Base-by-base conservation (phyloP, 2,797 vertebrate species). In the Crenuchus spilurus region DNA sequence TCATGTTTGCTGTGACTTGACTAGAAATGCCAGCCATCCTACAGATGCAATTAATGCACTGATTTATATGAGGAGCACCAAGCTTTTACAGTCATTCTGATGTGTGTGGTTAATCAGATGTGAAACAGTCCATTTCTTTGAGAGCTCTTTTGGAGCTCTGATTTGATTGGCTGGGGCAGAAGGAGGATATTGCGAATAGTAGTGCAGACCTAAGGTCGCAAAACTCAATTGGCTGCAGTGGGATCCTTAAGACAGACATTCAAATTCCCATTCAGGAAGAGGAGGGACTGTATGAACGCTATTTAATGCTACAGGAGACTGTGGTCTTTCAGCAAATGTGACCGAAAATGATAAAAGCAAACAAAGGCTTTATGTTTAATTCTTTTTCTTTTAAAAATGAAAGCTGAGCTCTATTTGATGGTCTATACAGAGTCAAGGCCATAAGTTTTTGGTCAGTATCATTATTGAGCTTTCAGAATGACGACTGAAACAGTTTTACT, bases 31-130 rank as follows among this genome's bases (percentile, higher is more conserved):
- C 55, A 33, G 22, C 37, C 41, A 35, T 70, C 58, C 11, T 54
- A 6, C 28, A 30, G 35, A 31, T 33, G 42, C 28, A 67, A 68
- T 54, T 67, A 62, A 77, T 54, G 62, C 33, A 37, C 70, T 72
- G 1, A 51, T 72, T 54, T 68, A 66, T 57, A 66, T 67, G 52
- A 42, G 22, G 24, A 33, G 33, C 35, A 41, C 57, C 20, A 20
- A 37, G 35, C 22, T 28, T 48, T 74, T 57, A 24, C 57, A 37
- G 31, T 33, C 49, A 57, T 31, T 37, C 39, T 58, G 22, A 58
- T 74, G 51, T 39, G 26, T 49, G 16, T 16, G 24, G 16, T 35
- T 42, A 24, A 46, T 57, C 35, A 31, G 30, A 33, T 16, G 24
- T 67, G 20, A 57, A 46, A 35, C 41, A 48, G 11, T 20, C 16